phyloP scores from a whole-genome alignment of 2,888 invertebrate genomes.

The Tetragonula carbonaria region DNA sequence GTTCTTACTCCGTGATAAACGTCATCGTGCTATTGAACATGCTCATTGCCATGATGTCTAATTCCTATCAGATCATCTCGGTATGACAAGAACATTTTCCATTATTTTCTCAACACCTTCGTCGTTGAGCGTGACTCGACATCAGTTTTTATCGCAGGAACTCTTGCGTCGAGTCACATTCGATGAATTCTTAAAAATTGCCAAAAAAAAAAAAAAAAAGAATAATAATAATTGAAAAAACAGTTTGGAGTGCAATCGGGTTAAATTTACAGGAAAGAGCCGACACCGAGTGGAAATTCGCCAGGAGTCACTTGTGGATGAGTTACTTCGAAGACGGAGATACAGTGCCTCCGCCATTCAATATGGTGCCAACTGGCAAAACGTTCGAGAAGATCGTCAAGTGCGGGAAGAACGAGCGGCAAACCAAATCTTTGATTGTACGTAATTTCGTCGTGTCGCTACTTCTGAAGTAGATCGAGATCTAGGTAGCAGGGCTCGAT shows the following conservation, averaged over 20 bases:
- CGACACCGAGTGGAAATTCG: slow-evolving; percentile 99
- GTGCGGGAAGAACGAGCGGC: slow-evolving; percentile 84
- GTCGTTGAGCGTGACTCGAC: no score
- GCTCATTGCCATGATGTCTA: slow-evolving; percentile 99
- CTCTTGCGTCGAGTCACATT: no score
- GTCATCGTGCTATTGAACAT: slow-evolving; percentile 98
- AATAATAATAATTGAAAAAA: no score
- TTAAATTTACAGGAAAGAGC: slow-evolving; percentile 90
- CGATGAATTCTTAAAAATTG: no score
- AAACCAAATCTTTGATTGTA: slow-evolving; percentile 88
- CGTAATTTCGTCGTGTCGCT: slow-evolving; percentile 62
- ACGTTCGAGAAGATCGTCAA: slow-evolving; percentile 86
- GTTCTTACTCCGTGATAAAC: slow-evolving; percentile 98
- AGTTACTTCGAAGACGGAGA: slow-evolving; percentile 97
- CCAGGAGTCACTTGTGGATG: slow-evolving; percentile 97
- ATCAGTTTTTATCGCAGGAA: no score
- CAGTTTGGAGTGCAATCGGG: no score
- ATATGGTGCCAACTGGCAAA: slow-evolving; percentile 95
- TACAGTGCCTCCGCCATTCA: slow-evolving; percentile 97
- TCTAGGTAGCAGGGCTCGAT: not conserved
- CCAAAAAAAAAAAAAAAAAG: no score
- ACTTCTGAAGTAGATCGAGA: not conserved
- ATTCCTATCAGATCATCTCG: slow-evolving; percentile 98
- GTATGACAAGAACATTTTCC: slow-evolving; percentile 84
- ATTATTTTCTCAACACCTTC: no score